Evolutionary conservation across 2,113 vertebrate genomes (phyloP), one percentile per base, ranked within the genome.

Genomic region (Madoqua kirkii): DNA sequence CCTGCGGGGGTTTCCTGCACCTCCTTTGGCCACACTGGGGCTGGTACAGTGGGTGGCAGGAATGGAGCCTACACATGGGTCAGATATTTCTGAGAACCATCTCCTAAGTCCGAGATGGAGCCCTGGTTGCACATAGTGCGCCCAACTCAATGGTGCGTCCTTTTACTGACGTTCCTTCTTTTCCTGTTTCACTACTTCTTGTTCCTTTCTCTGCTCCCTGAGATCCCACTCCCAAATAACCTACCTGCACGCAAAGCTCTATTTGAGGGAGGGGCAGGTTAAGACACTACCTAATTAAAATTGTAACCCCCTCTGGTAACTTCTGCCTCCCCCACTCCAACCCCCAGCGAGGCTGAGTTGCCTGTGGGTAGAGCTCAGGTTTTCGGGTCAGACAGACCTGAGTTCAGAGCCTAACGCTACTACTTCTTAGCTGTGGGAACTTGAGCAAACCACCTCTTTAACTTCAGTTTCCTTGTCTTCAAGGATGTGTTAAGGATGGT

Each of bases 301-400:
- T 7, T 1, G 7, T 59, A 40, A 59, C 16, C 3, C 3, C 15
- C 31, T 31, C 29, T 43, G 2, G 14, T 8, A 57, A 12, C 19
- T 13, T 3, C 16, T 23, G 5, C 13, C 2, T 1, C 12, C 3
- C 5, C 27, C 1, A 4, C 43, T 67, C 1, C 1, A 2, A 16
- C 16, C 15, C 5, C 1, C 8, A 19, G n/a, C 1, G 6, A 33
- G 54, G 45, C 50, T 36, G 62, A 83, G 3, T 19, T 33, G 12
- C 54, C 23, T 36, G 10, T 48, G n/a, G 33, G 45, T 59, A 62
- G n/a, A 89, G 50, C 33, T 64, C 27, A 9, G 94, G 8, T 76
- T 43, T 4, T 55, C 60, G 13, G 60, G 17, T 27, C 16, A 14
- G 16, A 27, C 3, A 7, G 15, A 57, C 11, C 8, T 13, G 48